Base-by-base conservation (phyloP, 1,140 invertebrate genomes). In the Sipha flava region DNA sequence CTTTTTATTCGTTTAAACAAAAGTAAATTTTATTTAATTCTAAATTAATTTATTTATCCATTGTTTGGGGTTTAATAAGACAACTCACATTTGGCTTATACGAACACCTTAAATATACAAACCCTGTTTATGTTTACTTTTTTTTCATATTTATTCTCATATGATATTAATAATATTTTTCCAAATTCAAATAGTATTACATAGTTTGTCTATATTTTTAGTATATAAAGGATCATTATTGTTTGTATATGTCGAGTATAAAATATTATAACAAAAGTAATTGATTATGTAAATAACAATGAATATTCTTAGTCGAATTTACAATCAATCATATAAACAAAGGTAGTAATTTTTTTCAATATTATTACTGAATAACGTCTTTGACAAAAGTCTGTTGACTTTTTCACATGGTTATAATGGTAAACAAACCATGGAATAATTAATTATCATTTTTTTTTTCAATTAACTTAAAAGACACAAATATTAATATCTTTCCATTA, bases 241-340 rank as follows among this genome's bases (percentile, higher is more conserved):
- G 12, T 66, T 40, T 12, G 10, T 10, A 66, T 29, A 0, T 29
- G 16, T 70, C 34, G 43, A 18, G 29, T 16, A 68, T 29, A 45
- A 45, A 70, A 47, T 47, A 12, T n/a, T 47, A 9, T 18, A 70
- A 70, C 66, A 70, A 70, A 29, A 70, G 66, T 29, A 47, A 70
- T 70, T 70, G 40, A 45, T 70, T 12, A 45, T 29, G 16, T 45
- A 29, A 29, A 70, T 70, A 70, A 70, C 66, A 70, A 70, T 70
- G 43, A 10, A 26, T 29, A 29, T 70, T 47, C 40, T 70, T 47
- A 47, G 66, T 70, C 31, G 4, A 9, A 59, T 59, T 57, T 47
- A 70, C 40, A 70, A 70, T 70, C 66, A 70, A 70, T 70, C 66
- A 70, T 70, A 45, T 70, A 70, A 70, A 70, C 66, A 70, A 70